These are phyloP conservation scores for Pollenia griseotomentosa DNA, from an alignment of 2,888 invertebrate species.

Conservation along the genomic window DNA sequence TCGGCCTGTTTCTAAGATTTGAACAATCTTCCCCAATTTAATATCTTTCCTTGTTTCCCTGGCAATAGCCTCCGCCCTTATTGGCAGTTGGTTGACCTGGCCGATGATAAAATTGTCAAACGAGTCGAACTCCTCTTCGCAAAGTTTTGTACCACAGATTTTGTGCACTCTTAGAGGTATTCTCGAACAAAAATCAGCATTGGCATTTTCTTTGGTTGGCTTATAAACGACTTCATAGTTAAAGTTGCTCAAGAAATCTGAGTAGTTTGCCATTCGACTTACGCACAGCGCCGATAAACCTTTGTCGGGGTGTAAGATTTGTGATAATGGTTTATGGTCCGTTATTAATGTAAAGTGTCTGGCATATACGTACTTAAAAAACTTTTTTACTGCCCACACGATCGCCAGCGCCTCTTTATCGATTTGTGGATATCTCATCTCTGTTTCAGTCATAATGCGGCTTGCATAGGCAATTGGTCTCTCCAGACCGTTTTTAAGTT, in stretches of 20 bases:
- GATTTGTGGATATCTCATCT: constrained; percentile 14
- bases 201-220: constrained; percentile 47
- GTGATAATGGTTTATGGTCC: constrained; percentile 57
- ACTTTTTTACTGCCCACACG: constrained; percentile 39
- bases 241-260: neutral
- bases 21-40: neutral
- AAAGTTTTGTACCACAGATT: constrained; percentile 6
- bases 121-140: too few species aligned
- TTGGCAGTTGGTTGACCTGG: constrained; percentile 70
- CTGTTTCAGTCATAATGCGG: constrained; percentile 7
- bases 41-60: constrained; percentile 8
- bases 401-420: constrained; percentile 30
- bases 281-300: constrained; percentile 22
- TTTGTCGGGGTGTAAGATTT: neutral
- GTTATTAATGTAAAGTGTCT: constrained; percentile 61
- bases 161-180: too few species aligned
- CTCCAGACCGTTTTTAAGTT: neutral
- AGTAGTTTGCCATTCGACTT: constrained; percentile 63
- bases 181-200: constrained; percentile 34
- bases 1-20: too few species aligned
- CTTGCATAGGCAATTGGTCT: constrained; percentile 18
- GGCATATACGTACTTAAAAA: constrained; percentile 58
- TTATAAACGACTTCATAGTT: constrained; percentile 34
- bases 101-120: constrained; percentile 17
- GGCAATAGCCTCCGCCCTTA: constrained; percentile 18